phyloP scores from a whole-genome alignment of 2,797 vertebrate species.

The Cacajao melanocephalus region DNA sequence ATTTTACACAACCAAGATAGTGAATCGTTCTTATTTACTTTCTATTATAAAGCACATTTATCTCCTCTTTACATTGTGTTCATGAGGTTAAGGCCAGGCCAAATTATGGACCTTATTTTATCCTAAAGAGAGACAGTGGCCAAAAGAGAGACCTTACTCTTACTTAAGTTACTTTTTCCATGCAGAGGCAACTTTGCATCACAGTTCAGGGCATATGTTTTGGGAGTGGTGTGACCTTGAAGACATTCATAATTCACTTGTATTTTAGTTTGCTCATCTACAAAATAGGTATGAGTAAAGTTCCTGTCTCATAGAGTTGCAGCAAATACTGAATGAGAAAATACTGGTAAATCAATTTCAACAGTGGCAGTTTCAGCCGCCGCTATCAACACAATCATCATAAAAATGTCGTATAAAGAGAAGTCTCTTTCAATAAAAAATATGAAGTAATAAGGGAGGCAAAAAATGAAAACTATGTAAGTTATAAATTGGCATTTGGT shows the following conservation, averaged over 20 bases:
- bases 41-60: neutral
- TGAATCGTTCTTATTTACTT: neutral
- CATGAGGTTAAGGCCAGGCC: neutral
- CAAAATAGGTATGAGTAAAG: neutral
- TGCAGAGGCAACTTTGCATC: neutral
- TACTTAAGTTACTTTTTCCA: neutral
- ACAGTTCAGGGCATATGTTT: neutral
- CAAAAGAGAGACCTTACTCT: neutral
- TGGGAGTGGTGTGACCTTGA: neutral
- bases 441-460: neutral
- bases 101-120: neutral
- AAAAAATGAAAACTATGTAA: neutral
- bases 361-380: neutral
- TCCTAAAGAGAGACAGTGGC: neutral
- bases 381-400: neutral
- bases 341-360: neutral
- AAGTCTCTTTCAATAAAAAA: slow-evolving; percentile 41
- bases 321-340: neutral
- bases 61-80: neutral
- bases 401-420: neutral
- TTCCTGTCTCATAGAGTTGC: neutral
- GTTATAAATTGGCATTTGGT: slow-evolving; percentile 45
- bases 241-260: neutral
- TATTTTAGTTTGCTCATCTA: neutral
- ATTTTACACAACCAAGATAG: neutral